phyloP scores from a whole-genome alignment of 1,140 invertebrate genomes.

The Magallana ariakensis region DNA sequence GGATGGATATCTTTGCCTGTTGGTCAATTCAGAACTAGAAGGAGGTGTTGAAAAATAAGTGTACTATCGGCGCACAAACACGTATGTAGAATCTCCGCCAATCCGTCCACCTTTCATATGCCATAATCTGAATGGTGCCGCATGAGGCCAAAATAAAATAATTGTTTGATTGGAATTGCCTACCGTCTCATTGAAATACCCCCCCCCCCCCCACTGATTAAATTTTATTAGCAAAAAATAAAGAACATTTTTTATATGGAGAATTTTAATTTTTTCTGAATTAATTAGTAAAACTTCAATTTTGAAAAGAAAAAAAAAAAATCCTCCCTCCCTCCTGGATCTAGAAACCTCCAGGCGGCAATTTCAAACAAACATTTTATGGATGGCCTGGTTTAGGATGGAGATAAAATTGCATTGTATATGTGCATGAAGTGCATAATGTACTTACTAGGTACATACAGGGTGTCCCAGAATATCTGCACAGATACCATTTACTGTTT shows the following conservation, averaged over 20 bases:
- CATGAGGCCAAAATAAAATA: neutral
- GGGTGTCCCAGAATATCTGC: no score
- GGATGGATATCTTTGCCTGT: no score
- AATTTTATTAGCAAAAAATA: neutral
- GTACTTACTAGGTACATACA: no score
- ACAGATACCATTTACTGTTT: no score
- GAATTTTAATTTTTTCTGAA: no score
- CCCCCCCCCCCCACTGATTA: neutral
- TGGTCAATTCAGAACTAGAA: no score
- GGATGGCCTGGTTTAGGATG: no score
- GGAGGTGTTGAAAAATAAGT: neutral
- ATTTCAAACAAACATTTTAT: no score
- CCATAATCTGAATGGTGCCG: neutral
- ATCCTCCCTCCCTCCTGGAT: neutral
- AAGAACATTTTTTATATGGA: neutral
- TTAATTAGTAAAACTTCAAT: no score
- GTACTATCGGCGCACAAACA: neutral
- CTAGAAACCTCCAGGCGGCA: no score
- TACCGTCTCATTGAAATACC: neutral
- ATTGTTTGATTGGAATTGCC: neutral
- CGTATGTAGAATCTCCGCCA: neutral
- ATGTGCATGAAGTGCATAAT: no score
- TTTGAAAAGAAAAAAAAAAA: neutral
- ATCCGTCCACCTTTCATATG: constrained; percentile 16
- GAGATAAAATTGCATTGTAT: no score